phyloP scores from a whole-genome alignment of 1,140 invertebrate species.

The Araneus ventricosus region DNA sequence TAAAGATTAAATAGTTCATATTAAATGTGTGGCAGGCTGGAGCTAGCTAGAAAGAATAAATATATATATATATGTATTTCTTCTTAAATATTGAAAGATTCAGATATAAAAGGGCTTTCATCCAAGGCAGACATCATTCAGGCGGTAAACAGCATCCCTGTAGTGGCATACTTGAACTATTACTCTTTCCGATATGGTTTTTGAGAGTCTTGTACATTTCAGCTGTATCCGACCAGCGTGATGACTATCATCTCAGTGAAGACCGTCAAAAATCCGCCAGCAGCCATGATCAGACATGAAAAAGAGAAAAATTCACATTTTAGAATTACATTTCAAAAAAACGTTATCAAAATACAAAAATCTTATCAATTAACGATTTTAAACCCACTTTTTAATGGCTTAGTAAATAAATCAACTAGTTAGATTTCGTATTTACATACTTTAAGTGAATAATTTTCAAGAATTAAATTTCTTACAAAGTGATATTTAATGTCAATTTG shows the following conservation, averaged over 20 bases:
- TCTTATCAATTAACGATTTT: background rate
- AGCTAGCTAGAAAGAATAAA: no score
- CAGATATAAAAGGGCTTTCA: no score
- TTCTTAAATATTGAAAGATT: no score
- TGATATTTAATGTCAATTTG: constrained; percentile 78
- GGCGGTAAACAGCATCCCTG: no score
- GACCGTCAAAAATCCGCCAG: background rate
- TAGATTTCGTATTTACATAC: constrained; percentile 22
- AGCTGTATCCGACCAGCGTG: background rate
- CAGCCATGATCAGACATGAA: background rate
- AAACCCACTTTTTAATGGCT: constrained; percentile 54
- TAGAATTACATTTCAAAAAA: background rate
- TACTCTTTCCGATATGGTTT: background rate
- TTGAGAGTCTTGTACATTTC: background rate
- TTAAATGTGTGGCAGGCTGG: no score
- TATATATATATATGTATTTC: no score
- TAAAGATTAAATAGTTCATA: no score
- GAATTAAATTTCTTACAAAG: constrained; percentile 79
- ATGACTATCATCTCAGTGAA: background rate
- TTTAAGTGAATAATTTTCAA: constrained; percentile 77
- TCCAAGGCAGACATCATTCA: no score
- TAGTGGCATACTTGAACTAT: no score
- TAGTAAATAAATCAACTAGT: constrained; percentile 75
- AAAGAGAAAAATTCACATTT: background rate
- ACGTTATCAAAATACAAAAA: background rate